Evolutionary conservation across 2,113 vertebrate species (phyloP), one percentile per base, ranked within the genome.

Genomic region (Anseranas semipalmata): DNA sequence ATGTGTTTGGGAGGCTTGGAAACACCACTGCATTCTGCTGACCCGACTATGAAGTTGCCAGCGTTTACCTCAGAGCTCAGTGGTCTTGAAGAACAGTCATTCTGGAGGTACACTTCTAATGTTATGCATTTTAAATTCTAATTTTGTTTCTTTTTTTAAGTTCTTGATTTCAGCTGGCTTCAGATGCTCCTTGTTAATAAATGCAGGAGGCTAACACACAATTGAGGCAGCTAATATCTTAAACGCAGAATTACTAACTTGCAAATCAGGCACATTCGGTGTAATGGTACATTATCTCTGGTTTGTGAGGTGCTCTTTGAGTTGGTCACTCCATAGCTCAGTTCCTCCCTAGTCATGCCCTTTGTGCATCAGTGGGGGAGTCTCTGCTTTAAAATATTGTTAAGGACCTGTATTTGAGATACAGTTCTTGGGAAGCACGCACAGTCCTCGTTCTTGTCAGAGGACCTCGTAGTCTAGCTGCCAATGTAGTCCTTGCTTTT

Each of bases 171-270:
- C 50, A 89, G 50, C 37, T 73, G 30, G 48, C 56, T 56, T 75
- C 71, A 41, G 65, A 21, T 76, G 63, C 37, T 93, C 71, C 13
- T 62, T 71, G 32, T 74, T 77, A 62, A 55, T 85, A 73, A 89
- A 39, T 30, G 43, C 52, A 92, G 89, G 93, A 77, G 78, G 55
- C 59, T 71, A 66, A 81, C 74, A 93, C 35, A 86, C 78, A 94
- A 17, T 24, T 4, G 6, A 95, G 97, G 97, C 97, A 97, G 97
- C 97, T 97, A 92, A 89, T 83, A 48, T 56, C 90, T 92, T 94
- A 78, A 85, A 75, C 37, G 60, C 80, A 86, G 70, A 90, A 82
- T 50, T 94, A 68, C 35, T 79, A 46, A 66, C 63, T 88, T 84
- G 82, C 67, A 78, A 45, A 92, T 28, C n/a, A 46, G 53, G 75